Evolutionary conservation across 2,113 vertebrate species (phyloP).

Genomic region (Callipepla californica): DNA sequence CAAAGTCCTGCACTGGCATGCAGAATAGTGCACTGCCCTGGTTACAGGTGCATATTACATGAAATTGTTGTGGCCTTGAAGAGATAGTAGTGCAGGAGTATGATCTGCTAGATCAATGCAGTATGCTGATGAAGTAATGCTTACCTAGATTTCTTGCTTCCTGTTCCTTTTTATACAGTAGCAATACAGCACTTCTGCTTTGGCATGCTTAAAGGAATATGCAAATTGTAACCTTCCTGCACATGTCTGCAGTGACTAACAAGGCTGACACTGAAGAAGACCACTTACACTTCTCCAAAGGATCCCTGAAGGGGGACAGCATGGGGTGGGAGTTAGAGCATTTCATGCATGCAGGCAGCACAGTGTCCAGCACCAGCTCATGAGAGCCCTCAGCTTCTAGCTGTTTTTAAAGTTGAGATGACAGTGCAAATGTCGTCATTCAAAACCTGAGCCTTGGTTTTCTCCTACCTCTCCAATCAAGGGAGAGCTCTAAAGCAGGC

Average conservation of each 20-base stretch:
- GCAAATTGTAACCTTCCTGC: not conserved
- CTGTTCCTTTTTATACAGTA: not conserved
- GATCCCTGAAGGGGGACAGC: accelerated
- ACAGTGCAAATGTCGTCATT: accelerated
- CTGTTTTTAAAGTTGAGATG: not conserved
- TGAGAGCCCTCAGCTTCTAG: not conserved
- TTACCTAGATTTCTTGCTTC: not conserved
- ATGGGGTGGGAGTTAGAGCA: too few relatives aligned
- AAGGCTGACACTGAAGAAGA: not conserved
- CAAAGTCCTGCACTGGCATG: not conserved
- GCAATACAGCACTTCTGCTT: not conserved
- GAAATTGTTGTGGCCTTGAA: not conserved
- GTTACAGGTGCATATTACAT: not conserved
- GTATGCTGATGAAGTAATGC: not conserved
- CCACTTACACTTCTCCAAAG: not conserved
- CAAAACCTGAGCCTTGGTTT: not conserved
- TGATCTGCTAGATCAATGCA: not conserved
- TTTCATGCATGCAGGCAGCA: not conserved
- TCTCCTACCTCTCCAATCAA: not conserved
- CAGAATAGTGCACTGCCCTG: not conserved
- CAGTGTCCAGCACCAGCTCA: accelerated
- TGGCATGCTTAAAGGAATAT: not conserved
- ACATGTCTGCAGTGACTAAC: not conserved
- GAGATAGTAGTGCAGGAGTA: accelerated
- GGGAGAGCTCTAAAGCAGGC: not conserved